Percentiles rank a stretch among this genome's conserved stretches.
phyloP scores from a whole-genome alignment of 1,140 invertebrate species.

The Pissodes strobi region DNA sequence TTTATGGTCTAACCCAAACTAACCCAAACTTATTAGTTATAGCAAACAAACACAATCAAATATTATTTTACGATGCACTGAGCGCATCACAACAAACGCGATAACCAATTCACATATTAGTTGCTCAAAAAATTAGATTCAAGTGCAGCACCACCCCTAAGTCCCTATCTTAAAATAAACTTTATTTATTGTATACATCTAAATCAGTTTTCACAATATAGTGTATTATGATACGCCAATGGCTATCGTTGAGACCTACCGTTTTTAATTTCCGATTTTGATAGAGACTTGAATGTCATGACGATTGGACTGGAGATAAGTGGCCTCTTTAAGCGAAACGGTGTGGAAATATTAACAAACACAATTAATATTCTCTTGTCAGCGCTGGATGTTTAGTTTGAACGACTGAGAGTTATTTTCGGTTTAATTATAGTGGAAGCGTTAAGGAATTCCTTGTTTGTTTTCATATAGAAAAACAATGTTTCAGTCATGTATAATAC shows the following conservation, averaged over 20 bases:
- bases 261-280: constrained; percentile 32
- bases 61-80: too few relatives aligned
- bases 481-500: too few relatives aligned
- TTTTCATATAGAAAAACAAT: not conserved
- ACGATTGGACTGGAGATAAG: constrained; percentile 5
- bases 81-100: too few relatives aligned
- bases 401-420: not conserved
- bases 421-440: constrained; percentile 3
- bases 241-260: not conserved
- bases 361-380: constrained; percentile 26
- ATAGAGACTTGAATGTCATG: not conserved
- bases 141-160: too few relatives aligned
- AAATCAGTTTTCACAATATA: too few relatives aligned
- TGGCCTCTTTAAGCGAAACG: constrained; percentile 18
- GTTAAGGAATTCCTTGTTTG: not conserved
- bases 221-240: constrained; percentile 7
- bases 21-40: too few relatives aligned
- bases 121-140: too few relatives aligned
- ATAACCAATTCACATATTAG: too few relatives aligned
- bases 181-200: too few relatives aligned
- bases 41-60: too few relatives aligned
- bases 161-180: too few relatives aligned
- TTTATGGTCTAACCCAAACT: too few relatives aligned
- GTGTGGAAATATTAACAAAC: constrained; percentile 30
- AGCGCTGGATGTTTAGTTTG: constrained; percentile 8